Evolutionary conservation across 2,797 vertebrate species (phyloP), one percentile per base, ranked within the genome.

Genomic region (Molossus molossus): DNA sequence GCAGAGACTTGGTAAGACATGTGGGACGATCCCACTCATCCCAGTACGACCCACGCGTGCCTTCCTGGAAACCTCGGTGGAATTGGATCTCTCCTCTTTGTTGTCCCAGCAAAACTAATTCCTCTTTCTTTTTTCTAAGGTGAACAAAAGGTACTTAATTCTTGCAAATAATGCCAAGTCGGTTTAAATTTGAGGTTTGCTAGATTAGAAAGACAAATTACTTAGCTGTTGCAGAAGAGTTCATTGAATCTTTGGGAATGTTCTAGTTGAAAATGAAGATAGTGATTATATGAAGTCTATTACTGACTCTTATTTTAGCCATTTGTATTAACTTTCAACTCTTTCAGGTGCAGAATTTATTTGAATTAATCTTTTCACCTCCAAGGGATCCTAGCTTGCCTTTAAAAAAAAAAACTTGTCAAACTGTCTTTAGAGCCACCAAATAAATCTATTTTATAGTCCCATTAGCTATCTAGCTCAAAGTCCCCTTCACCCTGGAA

Each of bases 381-480:
- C 79, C 25, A 62, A 65, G 57, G 40, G 33, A 80, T 91, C 80
- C 79, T 48, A 85, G 73, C 69, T 76, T 57, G 77, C 79, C 65
- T 93, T 92, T 25, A 33, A 53, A 84, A 53, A 69, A 33, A 55
- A n/a, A 55, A 9, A 21, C 37, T 96, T 97, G 87, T 96, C 91
- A 94, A 69, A 75, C 33, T 91, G 91, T 94, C 67, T 94, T 95
- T 76, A 96, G 89, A 97, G 70, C 79, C 93, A 94, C 91, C 87
- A 95, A 91, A 92, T 96, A 95, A 96, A 97, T 95, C 82, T 96
- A 1, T 91, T 97, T 97, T 96, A 97, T 95, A 92, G 94, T 94
- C 86, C 82, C 60, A 27, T 94, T 95, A 96, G 95, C 84, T 95
- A 93, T 9, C 70, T 81, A 70, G 62, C 89, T 84, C 58, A 20